Conservation (phyloP, 1,140 invertebrate genomes). For the Microplitis demolitor region DNA sequence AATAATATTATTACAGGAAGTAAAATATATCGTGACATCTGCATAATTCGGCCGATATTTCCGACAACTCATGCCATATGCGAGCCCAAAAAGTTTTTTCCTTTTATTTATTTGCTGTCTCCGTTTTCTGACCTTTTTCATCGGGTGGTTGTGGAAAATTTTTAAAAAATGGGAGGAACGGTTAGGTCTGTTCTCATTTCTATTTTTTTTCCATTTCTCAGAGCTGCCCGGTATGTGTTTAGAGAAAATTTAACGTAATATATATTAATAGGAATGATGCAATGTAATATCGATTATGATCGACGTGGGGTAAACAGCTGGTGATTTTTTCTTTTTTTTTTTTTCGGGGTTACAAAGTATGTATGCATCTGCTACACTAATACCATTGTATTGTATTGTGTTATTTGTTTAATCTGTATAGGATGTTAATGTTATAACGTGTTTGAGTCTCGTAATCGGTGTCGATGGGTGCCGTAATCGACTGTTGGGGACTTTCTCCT, state of each 20-base stretch:
- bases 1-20: conserved; percentile 2
- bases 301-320: conserved; percentile 11
- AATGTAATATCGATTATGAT: conserved; percentile 18
- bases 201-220: neutral
- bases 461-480: conserved; percentile 36
- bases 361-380: conserved; percentile 19
- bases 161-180: neutral
- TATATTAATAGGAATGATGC: neutral
- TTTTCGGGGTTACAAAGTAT: conserved; percentile 14
- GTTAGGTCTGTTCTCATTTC: no score
- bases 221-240: neutral
- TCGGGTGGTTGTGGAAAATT: neutral
- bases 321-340: neutral
- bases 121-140: neutral
- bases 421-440: no score
- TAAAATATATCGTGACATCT: conserved; percentile 12
- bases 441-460: conserved; percentile 42
- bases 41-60: conserved; percentile 16
- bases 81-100: conserved; percentile 9
- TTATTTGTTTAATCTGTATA: conserved; percentile 29
- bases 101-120: neutral
- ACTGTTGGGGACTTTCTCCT: conserved; percentile 25
- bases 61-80: conserved; percentile 33
- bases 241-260: neutral
- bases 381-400: conserved; percentile 18